These are phyloP conservation scores for Anaspis maculata DNA, from an alignment of 2,888 invertebrate genomes.

Conservation along the genomic window DNA sequence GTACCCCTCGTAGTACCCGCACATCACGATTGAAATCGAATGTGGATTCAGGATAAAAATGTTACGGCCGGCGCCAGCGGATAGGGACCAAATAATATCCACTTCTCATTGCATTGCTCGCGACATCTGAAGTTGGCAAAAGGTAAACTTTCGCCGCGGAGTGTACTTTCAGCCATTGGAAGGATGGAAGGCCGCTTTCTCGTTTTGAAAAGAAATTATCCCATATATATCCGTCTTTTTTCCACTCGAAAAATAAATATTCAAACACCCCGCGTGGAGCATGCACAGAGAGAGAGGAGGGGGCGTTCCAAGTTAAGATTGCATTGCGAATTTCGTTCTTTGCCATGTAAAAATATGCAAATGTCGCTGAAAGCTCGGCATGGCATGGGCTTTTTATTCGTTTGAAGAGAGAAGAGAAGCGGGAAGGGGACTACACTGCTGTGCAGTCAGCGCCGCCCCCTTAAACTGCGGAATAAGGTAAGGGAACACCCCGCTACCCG, in stretches of 20 bases:
- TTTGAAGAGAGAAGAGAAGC: conserved; percentile 10
- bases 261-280: conserved; percentile 26
- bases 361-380: conserved; percentile 32
- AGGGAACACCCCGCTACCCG: conserved; percentile 27
- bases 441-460: conserved; percentile 31
- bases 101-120: no score
- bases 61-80: no score
- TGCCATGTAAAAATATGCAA: conserved; percentile 40
- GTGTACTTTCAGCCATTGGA: conserved; percentile 29
- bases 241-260: conserved; percentile 26
- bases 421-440: no score
- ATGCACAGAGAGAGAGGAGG: background rate
- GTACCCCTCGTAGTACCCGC: no score
- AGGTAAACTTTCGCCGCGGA: conserved; percentile 13
- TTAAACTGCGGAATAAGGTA: conserved; percentile 26
- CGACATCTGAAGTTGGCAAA: no score
- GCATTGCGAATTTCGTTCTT: conserved; percentile 35
- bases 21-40: no score
- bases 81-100: no score
- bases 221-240: conserved; percentile 16
- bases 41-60: no score
- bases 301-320: conserved; percentile 31
- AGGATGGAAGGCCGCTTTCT: conserved; percentile 15
- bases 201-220: conserved; percentile 15
- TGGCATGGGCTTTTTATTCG: conserved; percentile 24